Evolutionary conservation across 2,113 vertebrate genomes (phyloP).

Genomic region (Spheniscus mendiculus): DNA sequence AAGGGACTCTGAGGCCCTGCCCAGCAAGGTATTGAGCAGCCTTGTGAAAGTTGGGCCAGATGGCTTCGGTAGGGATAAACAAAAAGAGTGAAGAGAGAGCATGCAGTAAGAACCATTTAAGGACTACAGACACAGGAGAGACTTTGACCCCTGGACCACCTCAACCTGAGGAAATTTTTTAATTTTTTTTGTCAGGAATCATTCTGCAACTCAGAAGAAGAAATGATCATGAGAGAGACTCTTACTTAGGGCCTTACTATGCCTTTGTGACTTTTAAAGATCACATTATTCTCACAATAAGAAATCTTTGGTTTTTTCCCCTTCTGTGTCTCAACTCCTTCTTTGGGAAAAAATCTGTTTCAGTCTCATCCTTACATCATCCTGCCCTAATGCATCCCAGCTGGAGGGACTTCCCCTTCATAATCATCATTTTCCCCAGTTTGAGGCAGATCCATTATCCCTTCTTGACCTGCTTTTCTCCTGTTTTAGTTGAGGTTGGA

Average conservation of each 20-base stretch:
- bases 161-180: background rate
- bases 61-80: slow-evolving; percentile 26
- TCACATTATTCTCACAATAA: background rate
- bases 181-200: background rate
- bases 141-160: slow-evolving; percentile 39
- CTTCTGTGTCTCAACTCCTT: slow-evolving; percentile 28
- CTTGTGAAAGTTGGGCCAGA: slow-evolving; percentile 28
- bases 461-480: background rate
- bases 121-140: slow-evolving; percentile 8
- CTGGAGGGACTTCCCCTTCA: slow-evolving; percentile 28
- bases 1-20: background rate
- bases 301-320: background rate
- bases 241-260: background rate
- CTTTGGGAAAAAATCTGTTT: slow-evolving; percentile 56
- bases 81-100: slow-evolving; percentile 13
- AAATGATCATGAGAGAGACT: background rate
- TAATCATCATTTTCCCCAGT: background rate
- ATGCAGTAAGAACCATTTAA: slow-evolving; percentile 48
- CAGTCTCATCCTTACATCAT: slow-evolving; percentile 45
- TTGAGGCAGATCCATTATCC: background rate
- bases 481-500: background rate
- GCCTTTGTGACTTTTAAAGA: background rate
- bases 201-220: background rate
- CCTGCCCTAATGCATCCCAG: slow-evolving; percentile 42
- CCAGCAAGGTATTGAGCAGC: background rate